A percentile compares a stretch with the other conserved stretches of the same genome.
These are phyloP conservation scores for Phoebastria nigripes DNA, from an alignment of 2,797 vertebrate genomes.

Conservation along the genomic window DNA sequence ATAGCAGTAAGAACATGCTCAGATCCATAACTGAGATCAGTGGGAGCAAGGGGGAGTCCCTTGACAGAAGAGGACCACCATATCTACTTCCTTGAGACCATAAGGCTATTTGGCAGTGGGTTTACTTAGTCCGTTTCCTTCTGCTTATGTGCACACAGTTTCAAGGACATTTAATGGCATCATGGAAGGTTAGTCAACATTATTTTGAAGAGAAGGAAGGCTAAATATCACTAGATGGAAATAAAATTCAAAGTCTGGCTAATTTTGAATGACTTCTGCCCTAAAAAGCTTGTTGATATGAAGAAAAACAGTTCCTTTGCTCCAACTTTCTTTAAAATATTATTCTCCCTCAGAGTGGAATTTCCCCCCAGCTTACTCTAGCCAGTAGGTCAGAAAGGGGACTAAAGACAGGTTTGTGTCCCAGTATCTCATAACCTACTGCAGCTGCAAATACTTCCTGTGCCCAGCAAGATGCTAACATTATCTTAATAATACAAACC, in stretches of 20 bases:
- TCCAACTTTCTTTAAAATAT: not conserved
- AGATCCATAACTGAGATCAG: not conserved
- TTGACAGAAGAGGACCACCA: not conserved
- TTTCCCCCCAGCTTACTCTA: not conserved
- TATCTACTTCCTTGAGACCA: not conserved
- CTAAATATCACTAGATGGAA: not conserved
- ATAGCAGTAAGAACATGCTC: not conserved
- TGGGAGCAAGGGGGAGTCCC: not conserved
- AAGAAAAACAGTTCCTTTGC: not conserved
- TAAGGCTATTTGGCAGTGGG: not conserved
- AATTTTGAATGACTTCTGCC: not conserved
- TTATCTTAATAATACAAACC: not conserved
- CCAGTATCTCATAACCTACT: not conserved
- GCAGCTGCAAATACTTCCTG: not conserved
- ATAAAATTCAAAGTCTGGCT: not conserved
- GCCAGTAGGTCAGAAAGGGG: not conserved
- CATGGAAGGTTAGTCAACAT: not conserved
- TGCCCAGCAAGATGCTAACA: not conserved
- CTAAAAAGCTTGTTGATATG: not conserved
- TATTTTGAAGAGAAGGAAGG: not conserved
- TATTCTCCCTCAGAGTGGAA: not conserved
- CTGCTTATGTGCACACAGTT: not conserved
- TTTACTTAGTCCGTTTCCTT: not conserved
- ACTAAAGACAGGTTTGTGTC: not conserved
- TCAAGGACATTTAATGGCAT: not conserved